Evolutionary conservation across 2,888 invertebrate genomes (phyloP).

Genomic region (Frankliniella fusca): DNA sequence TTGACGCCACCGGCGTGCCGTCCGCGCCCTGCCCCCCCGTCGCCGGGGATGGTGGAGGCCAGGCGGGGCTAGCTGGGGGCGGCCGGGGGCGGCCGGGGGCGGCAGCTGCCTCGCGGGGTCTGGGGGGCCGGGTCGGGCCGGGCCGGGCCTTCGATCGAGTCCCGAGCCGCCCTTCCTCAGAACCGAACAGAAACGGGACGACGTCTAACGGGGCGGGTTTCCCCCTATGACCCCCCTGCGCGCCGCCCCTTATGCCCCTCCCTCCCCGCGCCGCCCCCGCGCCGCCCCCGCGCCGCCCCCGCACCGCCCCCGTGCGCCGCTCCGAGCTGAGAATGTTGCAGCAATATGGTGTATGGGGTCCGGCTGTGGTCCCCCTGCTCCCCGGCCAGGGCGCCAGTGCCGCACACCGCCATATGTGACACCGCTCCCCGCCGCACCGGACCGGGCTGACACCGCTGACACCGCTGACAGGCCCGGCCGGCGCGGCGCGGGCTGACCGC

Average conservation of each 20-base stretch:
- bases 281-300: neutral
- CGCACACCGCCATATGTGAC: slow-evolving; percentile 11
- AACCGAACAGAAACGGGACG: slow-evolving; percentile 17
- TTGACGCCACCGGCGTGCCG: neutral
- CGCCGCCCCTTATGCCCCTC: too few species aligned
- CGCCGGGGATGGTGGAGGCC: neutral
- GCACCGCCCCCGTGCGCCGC: neutral
- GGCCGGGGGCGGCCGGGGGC: neutral
- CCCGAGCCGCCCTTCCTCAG: slow-evolving; percentile 23
- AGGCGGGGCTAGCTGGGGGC: neutral
- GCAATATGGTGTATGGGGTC: slow-evolving; percentile 7
- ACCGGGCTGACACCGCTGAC: neutral
- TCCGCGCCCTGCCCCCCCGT: neutral
- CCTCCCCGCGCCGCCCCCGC: neutral
- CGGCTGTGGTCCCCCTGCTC: neutral
- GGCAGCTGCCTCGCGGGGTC: neutral
- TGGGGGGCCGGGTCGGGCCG: neutral
- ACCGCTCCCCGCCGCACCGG: neutral
- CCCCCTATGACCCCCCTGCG: too few species aligned
- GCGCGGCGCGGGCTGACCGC: neutral
- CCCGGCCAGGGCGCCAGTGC: neutral
- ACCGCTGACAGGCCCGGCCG: too few species aligned
- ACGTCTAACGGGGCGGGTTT: slow-evolving; percentile 4
- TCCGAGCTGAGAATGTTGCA: neutral
- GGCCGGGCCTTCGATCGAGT: slow-evolving; percentile 15